phyloP scores from a whole-genome alignment of 2,888 invertebrate species.

The Drosophila percnosoma region DNA sequence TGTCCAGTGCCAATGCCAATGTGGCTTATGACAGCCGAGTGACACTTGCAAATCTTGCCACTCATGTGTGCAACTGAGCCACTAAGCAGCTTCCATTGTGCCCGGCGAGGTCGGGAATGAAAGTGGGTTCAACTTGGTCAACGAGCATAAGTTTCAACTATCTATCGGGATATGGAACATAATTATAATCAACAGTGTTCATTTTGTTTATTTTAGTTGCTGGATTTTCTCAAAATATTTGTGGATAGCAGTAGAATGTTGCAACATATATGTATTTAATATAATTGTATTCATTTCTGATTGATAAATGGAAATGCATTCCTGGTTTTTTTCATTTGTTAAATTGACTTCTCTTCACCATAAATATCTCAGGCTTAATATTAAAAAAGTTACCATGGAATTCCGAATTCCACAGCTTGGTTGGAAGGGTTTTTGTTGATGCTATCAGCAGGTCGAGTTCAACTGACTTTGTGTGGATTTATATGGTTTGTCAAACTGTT shows the following conservation, averaged over 20 bases:
- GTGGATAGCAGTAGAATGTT: neutral
- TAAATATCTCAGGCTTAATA: neutral
- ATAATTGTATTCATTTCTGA: too few relatives aligned
- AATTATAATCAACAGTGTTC: neutral
- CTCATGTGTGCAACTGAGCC: conserved; percentile 6
- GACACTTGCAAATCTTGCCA: conserved; percentile 37
- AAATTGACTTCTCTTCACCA: neutral
- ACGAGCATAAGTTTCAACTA: neutral
- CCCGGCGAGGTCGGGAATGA: too few relatives aligned
- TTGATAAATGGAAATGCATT: neutral
- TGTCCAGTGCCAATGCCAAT: conserved; percentile 46
- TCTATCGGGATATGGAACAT: neutral
- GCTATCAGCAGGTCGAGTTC: neutral
- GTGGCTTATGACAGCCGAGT: conserved; percentile 50
- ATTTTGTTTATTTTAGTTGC: neutral
- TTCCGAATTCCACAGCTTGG: neutral
- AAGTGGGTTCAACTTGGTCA: neutral
- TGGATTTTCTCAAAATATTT: neutral
- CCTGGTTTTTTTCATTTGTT: neutral
- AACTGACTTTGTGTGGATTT: neutral
- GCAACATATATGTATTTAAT: neutral
- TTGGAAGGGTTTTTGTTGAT: neutral
- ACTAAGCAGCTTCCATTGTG: neutral
- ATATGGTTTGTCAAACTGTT: neutral
- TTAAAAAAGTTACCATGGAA: neutral